A percentile compares a stretch with the other conserved stretches of the same genome.
Evolutionary conservation across 1,140 invertebrate genomes (phyloP).

Genomic region (Trissolcus basalis): DNA sequence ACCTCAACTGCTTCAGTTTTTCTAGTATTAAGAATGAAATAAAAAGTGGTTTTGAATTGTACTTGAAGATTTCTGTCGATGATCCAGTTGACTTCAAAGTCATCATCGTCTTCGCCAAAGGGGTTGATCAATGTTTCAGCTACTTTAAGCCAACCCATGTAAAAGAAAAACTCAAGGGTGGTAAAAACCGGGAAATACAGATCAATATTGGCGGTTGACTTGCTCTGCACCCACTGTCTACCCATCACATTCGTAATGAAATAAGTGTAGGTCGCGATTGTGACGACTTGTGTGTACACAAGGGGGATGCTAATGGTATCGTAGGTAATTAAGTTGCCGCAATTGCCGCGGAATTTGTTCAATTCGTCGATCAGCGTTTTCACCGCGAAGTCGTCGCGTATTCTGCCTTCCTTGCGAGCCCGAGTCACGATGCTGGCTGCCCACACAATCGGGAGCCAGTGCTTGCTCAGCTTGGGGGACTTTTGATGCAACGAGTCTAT

Average conservation of each 20-base stretch:
- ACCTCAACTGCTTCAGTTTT: no score
- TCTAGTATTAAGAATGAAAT: not conserved
- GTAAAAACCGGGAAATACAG: slow-evolving; percentile 93
- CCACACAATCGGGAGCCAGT: slow-evolving; percentile 97
- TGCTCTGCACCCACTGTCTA: slow-evolving; percentile 84
- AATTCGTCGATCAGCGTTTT: slow-evolving; percentile 93
- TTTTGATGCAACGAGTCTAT: slow-evolving; percentile 87
- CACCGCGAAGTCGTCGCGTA: slow-evolving; percentile 94
- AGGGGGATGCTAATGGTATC: slow-evolving; percentile 94
- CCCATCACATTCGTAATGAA: slow-evolving; percentile 89
- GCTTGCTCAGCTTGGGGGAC: slow-evolving; percentile 91
- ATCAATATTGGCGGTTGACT: slow-evolving; percentile 78
- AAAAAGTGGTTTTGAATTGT: slow-evolving; percentile 35
- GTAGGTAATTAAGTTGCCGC: slow-evolving; percentile 87
- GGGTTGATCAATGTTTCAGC: slow-evolving; percentile 90
- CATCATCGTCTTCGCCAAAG: slow-evolving; percentile 94
- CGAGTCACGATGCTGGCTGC: slow-evolving; percentile 91
- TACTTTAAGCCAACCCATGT: slow-evolving; percentile 95
- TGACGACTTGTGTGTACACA: slow-evolving; percentile 96
- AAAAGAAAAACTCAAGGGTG: slow-evolving; percentile 89
- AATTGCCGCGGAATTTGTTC: slow-evolving; percentile 90
- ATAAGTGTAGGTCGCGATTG: slow-evolving; percentile 93
- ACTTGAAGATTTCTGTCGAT: slow-evolving; percentile 91
- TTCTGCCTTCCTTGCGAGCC: slow-evolving; percentile 91
- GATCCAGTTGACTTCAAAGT: slow-evolving; percentile 90